Evolutionary conservation across 2,888 invertebrate genomes (phyloP).

Genomic region (Drosophila subsilvestris): DNA sequence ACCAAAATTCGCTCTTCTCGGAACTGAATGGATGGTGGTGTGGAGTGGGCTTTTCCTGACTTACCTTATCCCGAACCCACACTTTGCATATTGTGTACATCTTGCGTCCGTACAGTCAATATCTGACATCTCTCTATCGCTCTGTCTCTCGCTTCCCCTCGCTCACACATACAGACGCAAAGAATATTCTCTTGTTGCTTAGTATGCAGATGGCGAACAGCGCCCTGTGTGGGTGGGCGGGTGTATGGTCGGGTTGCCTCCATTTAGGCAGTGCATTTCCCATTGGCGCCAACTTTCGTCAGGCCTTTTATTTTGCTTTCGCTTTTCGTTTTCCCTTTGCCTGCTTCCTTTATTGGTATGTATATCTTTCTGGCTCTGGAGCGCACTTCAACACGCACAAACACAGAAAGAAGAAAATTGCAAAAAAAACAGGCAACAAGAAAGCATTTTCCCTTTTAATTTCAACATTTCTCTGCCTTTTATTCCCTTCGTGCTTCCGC

Average conservation of each 20-base stretch:
- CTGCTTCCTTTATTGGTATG: constrained; percentile 44
- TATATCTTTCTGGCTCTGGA: constrained; percentile 51
- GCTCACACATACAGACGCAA: constrained; percentile 6
- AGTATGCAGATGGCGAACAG: constrained; percentile 67
- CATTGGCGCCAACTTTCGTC: constrained; percentile 46
- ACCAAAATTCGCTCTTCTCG: constrained; percentile 29
- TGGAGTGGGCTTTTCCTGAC: constrained; percentile 23
- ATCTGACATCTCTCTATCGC: constrained; percentile 39
- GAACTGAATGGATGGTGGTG: background rate
- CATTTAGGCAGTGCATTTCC: constrained; percentile 67
- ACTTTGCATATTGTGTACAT: constrained; percentile 69
- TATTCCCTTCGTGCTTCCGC: constrained; percentile 8
- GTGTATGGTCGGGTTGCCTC: constrained; percentile 12
- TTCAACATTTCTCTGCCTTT: constrained; percentile 64
- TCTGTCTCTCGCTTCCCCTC: background rate
- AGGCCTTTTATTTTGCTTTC: constrained; percentile 4
- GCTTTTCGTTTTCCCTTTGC: constrained; percentile 18
- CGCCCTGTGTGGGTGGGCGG: constrained; percentile 18
- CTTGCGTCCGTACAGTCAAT: constrained; percentile 62
- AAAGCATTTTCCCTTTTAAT: constrained; percentile 72
- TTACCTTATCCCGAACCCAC: constrained; percentile 34
- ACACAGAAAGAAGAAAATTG: constrained; percentile 31
- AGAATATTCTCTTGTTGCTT: constrained; percentile 54
- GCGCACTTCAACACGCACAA: constrained; percentile 64
- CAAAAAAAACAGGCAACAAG: constrained; percentile 19